phyloP scores from a whole-genome alignment of 2,888 invertebrate genomes.

The Furcula furcula region DNA sequence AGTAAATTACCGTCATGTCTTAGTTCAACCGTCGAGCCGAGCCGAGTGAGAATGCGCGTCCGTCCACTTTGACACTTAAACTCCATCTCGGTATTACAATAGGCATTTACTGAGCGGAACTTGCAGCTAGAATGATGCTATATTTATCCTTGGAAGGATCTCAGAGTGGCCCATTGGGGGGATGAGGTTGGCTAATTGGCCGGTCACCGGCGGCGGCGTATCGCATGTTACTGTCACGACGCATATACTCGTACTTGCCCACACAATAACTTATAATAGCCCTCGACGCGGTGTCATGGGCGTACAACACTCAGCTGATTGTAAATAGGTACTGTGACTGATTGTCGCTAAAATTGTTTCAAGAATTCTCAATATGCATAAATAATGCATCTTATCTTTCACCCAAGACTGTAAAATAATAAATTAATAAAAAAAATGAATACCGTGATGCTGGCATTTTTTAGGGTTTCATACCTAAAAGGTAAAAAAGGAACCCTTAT shows the following conservation, averaged over 20 bases:
- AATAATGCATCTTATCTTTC: too few species aligned
- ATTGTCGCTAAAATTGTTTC: too few species aligned
- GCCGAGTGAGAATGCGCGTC: slow-evolving; percentile 44
- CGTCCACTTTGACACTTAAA: slow-evolving; percentile 50
- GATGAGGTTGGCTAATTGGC: slow-evolving; percentile 62
- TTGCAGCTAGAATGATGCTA: slow-evolving; percentile 51
- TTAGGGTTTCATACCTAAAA: too few species aligned
- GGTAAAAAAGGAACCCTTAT: too few species aligned
- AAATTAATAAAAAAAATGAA: too few species aligned
- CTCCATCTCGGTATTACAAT: slow-evolving; percentile 58
- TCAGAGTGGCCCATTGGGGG: slow-evolving; percentile 53
- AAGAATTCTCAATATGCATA: too few species aligned
- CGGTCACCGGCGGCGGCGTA: slow-evolving; percentile 50
- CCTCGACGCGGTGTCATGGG: slow-evolving; percentile 6
- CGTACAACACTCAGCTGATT: not conserved
- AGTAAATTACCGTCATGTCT: slow-evolving; percentile 68
- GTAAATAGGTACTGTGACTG: too few species aligned
- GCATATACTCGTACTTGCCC: slow-evolving; percentile 12
- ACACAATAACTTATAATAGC: slow-evolving; percentile 16
- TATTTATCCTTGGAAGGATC: slow-evolving; percentile 71
- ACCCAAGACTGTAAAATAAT: too few species aligned
- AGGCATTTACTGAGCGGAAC: slow-evolving; percentile 58
- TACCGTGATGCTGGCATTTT: too few species aligned
- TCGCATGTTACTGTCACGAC: slow-evolving; percentile 23
- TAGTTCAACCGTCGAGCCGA: slow-evolving; percentile 18